Evolutionary conservation across 1,140 invertebrate species (phyloP), one percentile per base, ranked within the genome.

Genomic region (Sitobion miscanthi): DNA sequence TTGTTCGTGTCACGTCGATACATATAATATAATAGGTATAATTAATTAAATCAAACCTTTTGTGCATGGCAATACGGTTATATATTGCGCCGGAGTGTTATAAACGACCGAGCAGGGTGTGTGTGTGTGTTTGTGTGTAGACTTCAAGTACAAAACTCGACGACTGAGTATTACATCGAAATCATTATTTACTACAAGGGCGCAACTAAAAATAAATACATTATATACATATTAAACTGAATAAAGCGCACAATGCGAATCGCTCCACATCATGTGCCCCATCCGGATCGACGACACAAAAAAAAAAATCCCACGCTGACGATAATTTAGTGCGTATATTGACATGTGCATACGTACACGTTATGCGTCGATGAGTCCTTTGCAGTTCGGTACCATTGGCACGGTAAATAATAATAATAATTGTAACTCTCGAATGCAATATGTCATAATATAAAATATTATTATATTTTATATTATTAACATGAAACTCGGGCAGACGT

Each of bases 41-140:
- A 77, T 77, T 77, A 77, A 77, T 77, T 77, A 77, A 77, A 77
- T 77, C 62, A 77, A 77, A 77, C 62, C 62, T 77, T 77, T 77
- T 77, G 62, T 77, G 62, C 62, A 5, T 17, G 30, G 30, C 62
- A 77, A 77, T 35, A 77, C 62, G 62, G 62, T n/a, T n/a, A 5
- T n/a, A 5, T 7, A 35, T n/a, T 77, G 62, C n/a, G 2, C n/a
- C 62, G 62, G 30, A n/a, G 5, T 17, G n/a, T 77, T n/a, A 77
- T n/a, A 77, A n/a, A n/a, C 62, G 62, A 77, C 11, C 30, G 30
- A 77, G 30, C n/a, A 14, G 30, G 30, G 62, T n/a, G 30, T n/a
- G 14, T n/a, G 11, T n/a, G 30, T 52, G 52, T 52, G 49, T 20
- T 3, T 49, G 52, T 62, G 9, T 62, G 62, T 69, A 69, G 4